Base-by-base conservation (phyloP, 2,797 vertebrate species). In the Pseudopleuronectes americanus region DNA sequence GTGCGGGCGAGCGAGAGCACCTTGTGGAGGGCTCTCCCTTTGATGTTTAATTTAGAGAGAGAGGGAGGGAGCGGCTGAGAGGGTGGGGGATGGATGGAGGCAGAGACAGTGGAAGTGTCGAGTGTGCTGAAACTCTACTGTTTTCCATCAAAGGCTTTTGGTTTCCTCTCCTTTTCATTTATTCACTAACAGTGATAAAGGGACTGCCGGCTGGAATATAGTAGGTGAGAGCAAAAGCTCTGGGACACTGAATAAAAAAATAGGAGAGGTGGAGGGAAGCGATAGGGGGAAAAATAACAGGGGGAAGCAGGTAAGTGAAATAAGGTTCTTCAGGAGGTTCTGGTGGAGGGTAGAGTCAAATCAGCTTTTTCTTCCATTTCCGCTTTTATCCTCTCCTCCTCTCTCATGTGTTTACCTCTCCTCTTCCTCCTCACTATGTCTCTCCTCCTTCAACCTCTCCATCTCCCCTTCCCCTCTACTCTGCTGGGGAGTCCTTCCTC, bases 11-110 rank as follows among this genome's bases (percentile, higher is more conserved):
- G 86, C 26, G 14, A 41, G 61, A 79, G 86, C 81, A 90, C 86
- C 89, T 89, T 69, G 69, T 76, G 63, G 73, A 86, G 74, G 82
- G 53, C 77, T 80, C 70, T 71, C 59, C 64, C 84, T 92, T 91
- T 91, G 90, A 93, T 92, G 90, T 92, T 89, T 89, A 78, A 85
- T 90, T 90, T 85, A 86, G 80, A 21, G 45, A 23, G 38, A 3
- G 38, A 41, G 52, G 8, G 49, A 4, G 57, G 55, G 53, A 19
- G 24, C 43, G 47, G 41, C 38, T 64, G 77, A 64, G 36, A 53
- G 76, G 67, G 13, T 10, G 64, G 65, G 12, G 19, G 48, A 24
- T 36, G 60, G 72, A 60, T 55, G 58, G 72, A 63, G 74, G 31
- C 53, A 43, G 59, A 48, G 58, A 82, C 55, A 74, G 68, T 83